Evolutionary conservation across 2,888 invertebrate genomes (phyloP).

Genomic region (Elysia crispata): DNA sequence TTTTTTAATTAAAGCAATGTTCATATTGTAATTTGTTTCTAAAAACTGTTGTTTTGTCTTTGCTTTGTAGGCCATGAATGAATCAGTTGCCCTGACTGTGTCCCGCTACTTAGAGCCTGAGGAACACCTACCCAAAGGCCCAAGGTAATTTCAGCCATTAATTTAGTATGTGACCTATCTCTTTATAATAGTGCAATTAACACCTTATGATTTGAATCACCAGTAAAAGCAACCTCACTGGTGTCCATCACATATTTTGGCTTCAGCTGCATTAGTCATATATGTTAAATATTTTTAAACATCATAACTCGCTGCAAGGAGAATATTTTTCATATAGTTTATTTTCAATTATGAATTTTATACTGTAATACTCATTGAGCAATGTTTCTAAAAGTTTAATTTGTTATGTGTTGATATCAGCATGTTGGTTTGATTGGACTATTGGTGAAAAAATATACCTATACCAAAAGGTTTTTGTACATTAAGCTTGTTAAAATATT

Average conservation of each 20-base stretch:
- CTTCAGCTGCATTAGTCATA: background rate
- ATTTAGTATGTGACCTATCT: background rate
- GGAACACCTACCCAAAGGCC: constrained; percentile 83
- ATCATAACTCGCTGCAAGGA: too few relatives aligned
- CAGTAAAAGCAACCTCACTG: background rate
- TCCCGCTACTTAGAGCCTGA: constrained; percentile 84
- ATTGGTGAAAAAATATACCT: background rate
- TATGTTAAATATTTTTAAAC: too few relatives aligned
- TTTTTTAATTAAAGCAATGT: too few relatives aligned
- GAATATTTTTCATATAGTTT: too few relatives aligned
- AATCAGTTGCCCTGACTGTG: constrained; percentile 84
- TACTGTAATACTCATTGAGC: constrained; percentile 1
- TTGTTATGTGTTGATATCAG: background rate
- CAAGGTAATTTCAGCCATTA: constrained; percentile 76
- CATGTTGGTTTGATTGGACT: background rate
- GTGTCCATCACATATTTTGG: background rate
- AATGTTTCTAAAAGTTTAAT: background rate
- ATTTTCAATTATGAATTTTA: too few relatives aligned
- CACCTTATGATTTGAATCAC: too few relatives aligned
- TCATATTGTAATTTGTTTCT: background rate
- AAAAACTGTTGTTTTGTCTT: background rate
- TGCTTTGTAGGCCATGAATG: constrained; percentile 81
- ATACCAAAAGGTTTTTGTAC: background rate
- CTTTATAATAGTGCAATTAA: too few relatives aligned
- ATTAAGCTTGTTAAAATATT: too few relatives aligned